phyloP scores from a whole-genome alignment of 2,888 invertebrate genomes.

The Rhaphigaster nebulosa region DNA sequence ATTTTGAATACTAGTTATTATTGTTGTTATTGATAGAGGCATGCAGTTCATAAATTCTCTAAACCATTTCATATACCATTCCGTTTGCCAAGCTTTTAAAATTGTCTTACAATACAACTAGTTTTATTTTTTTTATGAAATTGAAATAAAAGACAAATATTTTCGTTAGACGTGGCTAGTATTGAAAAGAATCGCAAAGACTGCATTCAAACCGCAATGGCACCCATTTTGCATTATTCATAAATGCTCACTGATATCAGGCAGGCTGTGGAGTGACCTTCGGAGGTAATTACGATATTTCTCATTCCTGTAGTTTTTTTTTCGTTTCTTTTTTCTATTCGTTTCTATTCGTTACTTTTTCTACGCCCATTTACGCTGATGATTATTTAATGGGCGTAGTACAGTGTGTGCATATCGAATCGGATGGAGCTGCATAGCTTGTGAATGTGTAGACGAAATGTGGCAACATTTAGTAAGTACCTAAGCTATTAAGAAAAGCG shows the following conservation, averaged over 20 bases:
- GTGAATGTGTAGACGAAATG: neutral
- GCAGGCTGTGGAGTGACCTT: neutral
- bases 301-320: neutral
- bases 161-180: neutral
- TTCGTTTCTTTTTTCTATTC: no score
- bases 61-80: no score
- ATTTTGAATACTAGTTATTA: no score
- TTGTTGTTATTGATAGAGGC: no score
- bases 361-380: neutral
- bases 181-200: neutral
- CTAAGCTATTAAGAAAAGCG: neutral
- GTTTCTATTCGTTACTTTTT: no score
- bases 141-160: neutral
- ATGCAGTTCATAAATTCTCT: no score
- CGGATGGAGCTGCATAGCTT: neutral
- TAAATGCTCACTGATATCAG: neutral
- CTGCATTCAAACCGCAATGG: neutral
- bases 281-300: neutral
- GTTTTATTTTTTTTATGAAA: neutral
- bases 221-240: conserved; percentile 13
- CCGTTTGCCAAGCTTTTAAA: neutral
- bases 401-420: neutral
- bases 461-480: neutral
- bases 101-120: neutral
- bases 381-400: neutral